These are phyloP conservation scores for Corbicula japonica DNA, from an alignment of 2,888 invertebrate genomes.

Conservation along the genomic window DNA sequence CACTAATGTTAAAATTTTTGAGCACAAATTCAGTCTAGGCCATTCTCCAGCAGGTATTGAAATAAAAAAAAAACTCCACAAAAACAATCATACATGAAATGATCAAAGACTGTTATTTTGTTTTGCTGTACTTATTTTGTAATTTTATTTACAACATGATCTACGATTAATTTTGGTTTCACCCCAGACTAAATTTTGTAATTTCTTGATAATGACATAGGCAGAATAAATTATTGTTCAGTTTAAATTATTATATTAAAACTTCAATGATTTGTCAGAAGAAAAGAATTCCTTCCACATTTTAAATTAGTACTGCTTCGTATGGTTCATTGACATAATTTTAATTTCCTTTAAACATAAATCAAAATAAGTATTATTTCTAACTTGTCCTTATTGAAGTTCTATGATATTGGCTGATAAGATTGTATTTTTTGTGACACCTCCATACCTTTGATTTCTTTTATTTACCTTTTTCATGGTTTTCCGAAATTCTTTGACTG, in stretches of 20 bases:
- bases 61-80: no score
- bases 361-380: background rate
- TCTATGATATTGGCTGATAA: constrained; percentile 6
- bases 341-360: no score
- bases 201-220: no score
- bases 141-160: background rate
- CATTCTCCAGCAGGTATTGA: no score
- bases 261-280: background rate
- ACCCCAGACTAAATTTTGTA: background rate
- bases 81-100: no score
- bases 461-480: constrained; percentile 1
- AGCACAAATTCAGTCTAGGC: no score
- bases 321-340: no score
- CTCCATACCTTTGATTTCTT: constrained; percentile 20
- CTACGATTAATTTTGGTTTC: background rate
- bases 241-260: background rate
- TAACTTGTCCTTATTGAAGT: constrained; percentile 6
- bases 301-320: no score
- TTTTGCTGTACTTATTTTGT: constrained; percentile 1
- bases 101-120: background rate
- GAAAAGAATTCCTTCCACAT: background rate
- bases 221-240: constrained; percentile 2
- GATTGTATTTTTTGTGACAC: constrained; percentile 4
- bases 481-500: no score
- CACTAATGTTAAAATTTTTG: no score